Conservation (phyloP, 2,797 vertebrate genomes). For the Catharus ustulatus region DNA sequence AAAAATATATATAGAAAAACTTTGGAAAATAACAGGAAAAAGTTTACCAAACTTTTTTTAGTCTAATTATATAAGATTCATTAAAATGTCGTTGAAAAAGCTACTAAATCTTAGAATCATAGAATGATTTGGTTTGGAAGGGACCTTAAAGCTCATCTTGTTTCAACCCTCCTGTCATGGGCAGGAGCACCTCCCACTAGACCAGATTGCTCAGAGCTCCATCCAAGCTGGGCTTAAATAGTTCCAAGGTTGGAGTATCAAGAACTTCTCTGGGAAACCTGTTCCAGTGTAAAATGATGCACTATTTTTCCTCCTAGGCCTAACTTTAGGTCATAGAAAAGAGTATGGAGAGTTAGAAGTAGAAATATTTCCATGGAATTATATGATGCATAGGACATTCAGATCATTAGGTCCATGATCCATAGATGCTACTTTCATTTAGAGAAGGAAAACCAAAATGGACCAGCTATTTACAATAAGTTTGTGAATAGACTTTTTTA, state of each 20-base stretch:
- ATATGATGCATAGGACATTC: background rate
- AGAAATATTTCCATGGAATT: background rate
- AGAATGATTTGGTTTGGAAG: background rate
- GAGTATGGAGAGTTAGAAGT: background rate
- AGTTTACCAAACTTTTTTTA: background rate
- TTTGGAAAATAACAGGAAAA: background rate
- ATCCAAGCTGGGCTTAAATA: background rate
- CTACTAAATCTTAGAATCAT: background rate
- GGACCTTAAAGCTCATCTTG: background rate
- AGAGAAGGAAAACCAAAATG: background rate
- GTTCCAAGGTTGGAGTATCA: background rate
- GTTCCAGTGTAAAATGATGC: background rate
- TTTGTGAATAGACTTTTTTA: background rate
- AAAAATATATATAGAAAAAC: background rate
- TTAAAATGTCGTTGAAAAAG: background rate
- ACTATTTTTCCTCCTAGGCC: background rate
- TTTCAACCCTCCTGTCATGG: background rate
- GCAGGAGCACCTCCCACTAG: background rate
- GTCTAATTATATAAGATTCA: background rate
- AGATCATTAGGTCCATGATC: background rate
- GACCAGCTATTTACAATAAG: background rate
- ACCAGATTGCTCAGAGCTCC: background rate
- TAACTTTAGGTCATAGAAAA: background rate
- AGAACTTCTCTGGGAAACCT: background rate
- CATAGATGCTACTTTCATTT: background rate